Conservation (phyloP, 2,113 vertebrate species). For the Centropus bengalensis region DNA sequence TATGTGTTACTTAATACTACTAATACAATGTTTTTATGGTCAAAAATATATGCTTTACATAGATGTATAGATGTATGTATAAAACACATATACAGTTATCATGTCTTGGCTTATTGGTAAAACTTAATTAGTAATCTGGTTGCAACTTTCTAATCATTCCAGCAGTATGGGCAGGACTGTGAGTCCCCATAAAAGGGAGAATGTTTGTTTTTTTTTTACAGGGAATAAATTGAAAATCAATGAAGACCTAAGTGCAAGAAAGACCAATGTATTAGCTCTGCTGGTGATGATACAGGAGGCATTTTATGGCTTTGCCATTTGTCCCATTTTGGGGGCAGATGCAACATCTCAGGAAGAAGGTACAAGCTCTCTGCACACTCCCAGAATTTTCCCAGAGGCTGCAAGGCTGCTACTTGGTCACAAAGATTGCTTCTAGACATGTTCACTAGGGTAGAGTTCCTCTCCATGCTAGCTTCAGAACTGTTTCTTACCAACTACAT, state of each 20-base stretch:
- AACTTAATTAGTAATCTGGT: not conserved
- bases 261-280: not conserved
- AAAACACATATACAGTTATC: not conserved
- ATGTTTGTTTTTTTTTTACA: not conserved
- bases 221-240: not conserved
- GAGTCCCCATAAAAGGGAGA: not conserved
- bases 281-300: not conserved
- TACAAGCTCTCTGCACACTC: not conserved
- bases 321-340: not conserved
- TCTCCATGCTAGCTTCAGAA: not conserved
- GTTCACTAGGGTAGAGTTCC: not conserved
- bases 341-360: not conserved
- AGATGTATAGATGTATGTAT: not conserved
- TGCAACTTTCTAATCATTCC: not conserved
- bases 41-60: not conserved
- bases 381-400: not conserved
- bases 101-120: not conserved
- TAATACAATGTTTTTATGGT: not conserved
- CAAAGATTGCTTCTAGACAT: not conserved
- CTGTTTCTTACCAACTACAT: not conserved
- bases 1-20: not conserved
- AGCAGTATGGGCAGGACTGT: not conserved
- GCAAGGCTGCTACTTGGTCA: not conserved
- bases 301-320: not conserved
- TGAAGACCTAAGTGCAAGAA: not conserved